These are phyloP conservation scores for Apaloderma vittatum DNA, from an alignment of 2,113 vertebrate genomes.

Conservation along the genomic window DNA sequence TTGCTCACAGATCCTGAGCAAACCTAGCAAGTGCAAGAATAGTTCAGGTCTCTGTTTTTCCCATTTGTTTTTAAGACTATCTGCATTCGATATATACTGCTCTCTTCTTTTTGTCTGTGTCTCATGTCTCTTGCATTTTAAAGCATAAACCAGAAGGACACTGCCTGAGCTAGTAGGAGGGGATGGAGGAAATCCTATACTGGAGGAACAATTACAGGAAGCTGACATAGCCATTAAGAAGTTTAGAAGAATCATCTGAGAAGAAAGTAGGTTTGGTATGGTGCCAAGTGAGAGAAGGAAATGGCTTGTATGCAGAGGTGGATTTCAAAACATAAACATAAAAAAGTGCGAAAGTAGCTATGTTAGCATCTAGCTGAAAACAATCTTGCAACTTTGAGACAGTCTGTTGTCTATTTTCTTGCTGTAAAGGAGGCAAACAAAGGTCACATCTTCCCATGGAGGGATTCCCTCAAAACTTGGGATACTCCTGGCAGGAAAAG, in stretches of 20 bases:
- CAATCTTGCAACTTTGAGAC: neutral
- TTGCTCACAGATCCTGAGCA: slow-evolving; percentile 6
- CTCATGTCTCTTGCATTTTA: slow-evolving; percentile 29
- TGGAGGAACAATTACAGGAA: slow-evolving; percentile 82
- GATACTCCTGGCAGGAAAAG: neutral
- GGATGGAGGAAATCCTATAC: slow-evolving; percentile 80
- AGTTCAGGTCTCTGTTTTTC: slow-evolving; percentile 47
- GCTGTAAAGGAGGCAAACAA: neutral
- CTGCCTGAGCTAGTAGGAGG: slow-evolving; percentile 61
- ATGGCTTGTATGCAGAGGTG: neutral
- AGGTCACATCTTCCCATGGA: neutral
- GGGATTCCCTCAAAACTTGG: neutral
- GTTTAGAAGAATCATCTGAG: slow-evolving; percentile 71
- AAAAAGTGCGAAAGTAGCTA: neutral
- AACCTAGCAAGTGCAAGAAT: slow-evolving; percentile 48
- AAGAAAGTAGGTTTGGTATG: slow-evolving; percentile 65
- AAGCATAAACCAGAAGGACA: slow-evolving; percentile 29
- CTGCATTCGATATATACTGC: neutral
- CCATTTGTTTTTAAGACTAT: slow-evolving; percentile 48
- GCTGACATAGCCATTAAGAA: slow-evolving; percentile 74
- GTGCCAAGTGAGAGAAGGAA: slow-evolving; percentile 62
- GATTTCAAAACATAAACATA: slow-evolving; percentile 42
- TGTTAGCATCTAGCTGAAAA: neutral
- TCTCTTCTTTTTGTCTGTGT: slow-evolving; percentile 35
- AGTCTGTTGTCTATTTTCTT: neutral